A percentile compares a stretch with the other conserved stretches of the same genome.
Conservation (phyloP, 1,140 invertebrate genomes). For the Drosophila fuyamai region DNA sequence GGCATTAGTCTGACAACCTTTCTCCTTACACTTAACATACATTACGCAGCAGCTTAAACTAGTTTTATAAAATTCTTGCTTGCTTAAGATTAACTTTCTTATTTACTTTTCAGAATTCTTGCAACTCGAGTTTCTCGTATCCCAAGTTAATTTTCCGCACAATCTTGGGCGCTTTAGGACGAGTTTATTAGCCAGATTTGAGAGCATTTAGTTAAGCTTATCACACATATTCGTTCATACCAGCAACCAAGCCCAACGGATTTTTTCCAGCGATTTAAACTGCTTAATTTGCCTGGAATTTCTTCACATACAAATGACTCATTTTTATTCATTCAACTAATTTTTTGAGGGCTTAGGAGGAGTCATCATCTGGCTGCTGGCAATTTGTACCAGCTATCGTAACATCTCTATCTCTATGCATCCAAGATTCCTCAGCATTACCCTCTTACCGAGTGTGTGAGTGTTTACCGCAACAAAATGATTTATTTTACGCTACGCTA, state of each 20-base stretch:
- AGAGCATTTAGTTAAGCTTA: constrained; percentile 35
- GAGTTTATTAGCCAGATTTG: constrained; percentile 21
- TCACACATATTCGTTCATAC: constrained; percentile 30
- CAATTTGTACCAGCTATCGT: constrained; percentile 52
- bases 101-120: background rate
- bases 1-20: constrained; percentile 1
- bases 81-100: background rate
- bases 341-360: constrained; percentile 39
- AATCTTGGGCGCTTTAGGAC: constrained; percentile 27
- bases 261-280: constrained; percentile 46
- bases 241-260: constrained; percentile 5
- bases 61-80: background rate
- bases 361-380: constrained; percentile 24
- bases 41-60: background rate
- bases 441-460: constrained; percentile 21
- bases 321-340: constrained; percentile 79
- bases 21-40: background rate
- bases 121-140: constrained; percentile 6
- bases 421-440: constrained; percentile 25
- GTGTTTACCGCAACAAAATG: constrained; percentile 72
- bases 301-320: constrained; percentile 49
- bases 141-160: constrained; percentile 17
- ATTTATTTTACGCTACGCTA: constrained; percentile 80
- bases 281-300: constrained; percentile 61
- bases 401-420: constrained; percentile 57